Evolutionary conservation across 2,888 invertebrate genomes (phyloP).

Genomic region (Maniola hyperantus): DNA sequence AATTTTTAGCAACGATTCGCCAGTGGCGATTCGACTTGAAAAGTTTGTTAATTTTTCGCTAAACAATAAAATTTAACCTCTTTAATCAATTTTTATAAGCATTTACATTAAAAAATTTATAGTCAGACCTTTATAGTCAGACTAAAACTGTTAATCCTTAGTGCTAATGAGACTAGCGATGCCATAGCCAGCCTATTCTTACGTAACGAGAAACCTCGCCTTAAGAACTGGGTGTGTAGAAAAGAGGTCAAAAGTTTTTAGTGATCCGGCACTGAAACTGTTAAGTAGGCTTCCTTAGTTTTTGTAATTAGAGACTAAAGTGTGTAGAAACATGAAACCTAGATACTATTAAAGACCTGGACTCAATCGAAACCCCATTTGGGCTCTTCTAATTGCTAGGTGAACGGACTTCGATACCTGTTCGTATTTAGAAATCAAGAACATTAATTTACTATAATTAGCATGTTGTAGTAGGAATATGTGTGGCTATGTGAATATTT

Average conservation of each 20-base stretch:
- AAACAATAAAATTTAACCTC: no score
- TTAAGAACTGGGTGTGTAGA: constrained; percentile 12
- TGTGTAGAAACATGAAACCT: neutral
- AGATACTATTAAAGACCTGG: neutral
- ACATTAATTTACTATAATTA: constrained; percentile 37
- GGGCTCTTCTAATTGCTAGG: neutral
- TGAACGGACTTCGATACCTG: neutral
- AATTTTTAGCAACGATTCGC: no score
- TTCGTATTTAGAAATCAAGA: neutral
- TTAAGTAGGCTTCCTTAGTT: neutral
- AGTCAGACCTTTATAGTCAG: neutral
- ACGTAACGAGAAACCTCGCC: constrained; percentile 35
- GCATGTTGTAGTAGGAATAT: constrained; percentile 33
- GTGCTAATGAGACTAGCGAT: constrained; percentile 36
- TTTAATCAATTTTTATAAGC: no score
- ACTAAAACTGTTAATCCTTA: constrained; percentile 27
- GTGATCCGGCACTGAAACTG: neutral
- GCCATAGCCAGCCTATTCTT: constrained; percentile 37
- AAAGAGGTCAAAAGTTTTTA: neutral
- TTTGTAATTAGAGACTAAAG: neutral
- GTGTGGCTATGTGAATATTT: constrained; percentile 39
- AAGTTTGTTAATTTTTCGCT: neutral
- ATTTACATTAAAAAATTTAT: no score
- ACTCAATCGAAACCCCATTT: neutral
- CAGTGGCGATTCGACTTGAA: neutral